These are phyloP conservation scores for Eubasilissa splendida DNA, from an alignment of 2,888 invertebrate genomes.

Conservation along the genomic window DNA sequence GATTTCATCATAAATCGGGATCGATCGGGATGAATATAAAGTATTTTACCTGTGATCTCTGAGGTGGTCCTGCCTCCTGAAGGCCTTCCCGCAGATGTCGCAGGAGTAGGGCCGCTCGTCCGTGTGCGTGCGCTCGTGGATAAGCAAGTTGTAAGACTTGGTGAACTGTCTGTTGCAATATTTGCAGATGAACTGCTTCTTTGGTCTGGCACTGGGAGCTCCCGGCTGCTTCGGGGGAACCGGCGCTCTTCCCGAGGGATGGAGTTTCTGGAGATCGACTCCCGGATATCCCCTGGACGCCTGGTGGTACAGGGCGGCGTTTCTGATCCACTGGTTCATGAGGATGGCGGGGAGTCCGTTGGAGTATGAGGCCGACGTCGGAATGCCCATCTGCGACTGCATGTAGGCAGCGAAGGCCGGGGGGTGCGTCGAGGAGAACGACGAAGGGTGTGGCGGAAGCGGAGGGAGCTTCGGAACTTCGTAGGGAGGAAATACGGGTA, in stretches of 20 bases:
- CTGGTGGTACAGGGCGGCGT: constrained; percentile 79
- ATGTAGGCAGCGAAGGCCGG: constrained; percentile 69
- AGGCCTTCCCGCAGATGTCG: constrained; percentile 96
- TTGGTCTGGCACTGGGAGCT: constrained; percentile 76
- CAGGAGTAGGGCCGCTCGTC: constrained; percentile 97
- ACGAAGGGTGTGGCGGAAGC: constrained; percentile 58
- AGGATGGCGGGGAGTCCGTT: constrained; percentile 72
- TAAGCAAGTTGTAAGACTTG: constrained; percentile 97
- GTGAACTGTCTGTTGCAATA: constrained; percentile 98
- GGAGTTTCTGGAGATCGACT: constrained; percentile 69
- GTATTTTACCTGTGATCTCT: constrained; percentile 85
- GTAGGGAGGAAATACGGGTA: constrained; percentile 53
- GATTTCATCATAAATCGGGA: no score
- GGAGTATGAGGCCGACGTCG: constrained; percentile 67
- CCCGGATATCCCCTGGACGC: constrained; percentile 69
- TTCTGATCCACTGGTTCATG: constrained; percentile 83
- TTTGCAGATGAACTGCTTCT: constrained; percentile 96
- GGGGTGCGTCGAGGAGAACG: constrained; percentile 66
- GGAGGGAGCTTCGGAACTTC: constrained; percentile 48
- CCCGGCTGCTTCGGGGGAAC: constrained; percentile 73
- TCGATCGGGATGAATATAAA: neutral
- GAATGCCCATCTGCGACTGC: constrained; percentile 69
- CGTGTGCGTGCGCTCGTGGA: constrained; percentile 97
- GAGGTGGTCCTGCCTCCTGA: constrained; percentile 94
- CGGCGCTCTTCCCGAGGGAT: constrained; percentile 68